Evolutionary conservation across 2,797 vertebrate genomes (phyloP), one percentile per base, ranked within the genome.

Genomic region (Trachops cirrhosus): DNA sequence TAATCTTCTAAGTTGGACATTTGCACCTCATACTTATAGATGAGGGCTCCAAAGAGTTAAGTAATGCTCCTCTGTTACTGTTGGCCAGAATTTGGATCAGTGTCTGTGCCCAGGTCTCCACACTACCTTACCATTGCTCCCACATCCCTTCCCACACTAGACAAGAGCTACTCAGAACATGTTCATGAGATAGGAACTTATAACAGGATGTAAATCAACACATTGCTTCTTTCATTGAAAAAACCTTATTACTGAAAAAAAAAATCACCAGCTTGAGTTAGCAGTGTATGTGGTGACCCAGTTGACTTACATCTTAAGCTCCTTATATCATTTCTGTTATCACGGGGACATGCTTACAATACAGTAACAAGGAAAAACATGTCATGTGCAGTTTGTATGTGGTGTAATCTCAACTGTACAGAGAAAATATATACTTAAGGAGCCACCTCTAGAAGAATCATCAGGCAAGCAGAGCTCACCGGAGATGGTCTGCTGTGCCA

Each of bases 401-500:
- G 26, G 18, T 52, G 29, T 62, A 68, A 79, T 90, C 79, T 50
- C 86, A 87, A 48, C 3, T 83, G 4, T 52, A 77, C 9, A 91
- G 22, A 71, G 86, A 57, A 73, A 62, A 32, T 50, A 77, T 41
- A 57, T 7, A 87, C 24, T 77, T 32, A 52, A 2, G 78, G 29
- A 93, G 16, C 41, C 71, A 67, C 50, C n/a, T 62, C 46, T 21
- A 62, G 39, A 75, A 67, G 62, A 59, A 59, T 71, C 77, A 71
- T 44, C 68, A 90, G 73, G 48, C 80, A 92, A 85, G n/a, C n/a
- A 70, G 29, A 88, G 64, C 96, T 99, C 98, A 99, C 99, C 99
- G 99, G 41, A 99, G 97, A 98, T 99, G 99, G 93, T 98, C 98
- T 93, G 98, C 99, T 1, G 99, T 99, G 93, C 99, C 98, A 59